phyloP scores from a whole-genome alignment of 2,888 invertebrate species.

The Apodemia hepburni region DNA sequence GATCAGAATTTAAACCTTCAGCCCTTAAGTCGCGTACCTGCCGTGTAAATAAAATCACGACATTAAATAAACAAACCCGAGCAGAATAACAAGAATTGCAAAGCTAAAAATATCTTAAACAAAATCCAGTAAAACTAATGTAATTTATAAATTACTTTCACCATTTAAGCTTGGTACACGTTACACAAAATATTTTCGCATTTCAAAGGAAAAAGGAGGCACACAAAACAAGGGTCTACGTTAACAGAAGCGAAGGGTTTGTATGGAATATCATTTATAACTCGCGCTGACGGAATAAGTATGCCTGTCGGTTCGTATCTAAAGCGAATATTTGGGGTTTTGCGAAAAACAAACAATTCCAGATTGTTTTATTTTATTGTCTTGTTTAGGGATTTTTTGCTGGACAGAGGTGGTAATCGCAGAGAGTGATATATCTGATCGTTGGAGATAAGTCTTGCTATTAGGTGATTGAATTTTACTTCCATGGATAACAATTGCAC shows the following conservation, averaged over 20 bases:
- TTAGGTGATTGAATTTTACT: too few relatives aligned
- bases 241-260: slow-evolving; percentile 45
- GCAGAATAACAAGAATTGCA: not conserved
- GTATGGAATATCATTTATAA: slow-evolving; percentile 57
- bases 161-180: slow-evolving; percentile 17
- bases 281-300: slow-evolving; percentile 56
- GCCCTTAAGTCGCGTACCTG: too few relatives aligned
- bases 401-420: too few relatives aligned
- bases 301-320: slow-evolving; percentile 50
- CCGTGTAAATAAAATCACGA: not conserved
- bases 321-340: slow-evolving; percentile 7
- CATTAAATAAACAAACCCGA: not conserved
- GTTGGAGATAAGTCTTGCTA: too few relatives aligned
- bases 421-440: too few relatives aligned
- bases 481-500: too few relatives aligned
- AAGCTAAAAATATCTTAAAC: not conserved
- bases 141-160: slow-evolving; percentile 18
- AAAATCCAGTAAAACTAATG: slow-evolving; percentile 14
- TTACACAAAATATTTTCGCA: slow-evolving; percentile 36
- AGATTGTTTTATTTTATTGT: slow-evolving; percentile 3
- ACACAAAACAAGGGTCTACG: slow-evolving; percentile 50
- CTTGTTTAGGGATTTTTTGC: not conserved
- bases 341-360: not conserved
- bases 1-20: too few relatives aligned
- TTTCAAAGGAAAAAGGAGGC: slow-evolving; percentile 35